These are phyloP conservation scores for Homarus americanus DNA, from an alignment of 1,140 invertebrate genomes.

Conservation along the genomic window DNA sequence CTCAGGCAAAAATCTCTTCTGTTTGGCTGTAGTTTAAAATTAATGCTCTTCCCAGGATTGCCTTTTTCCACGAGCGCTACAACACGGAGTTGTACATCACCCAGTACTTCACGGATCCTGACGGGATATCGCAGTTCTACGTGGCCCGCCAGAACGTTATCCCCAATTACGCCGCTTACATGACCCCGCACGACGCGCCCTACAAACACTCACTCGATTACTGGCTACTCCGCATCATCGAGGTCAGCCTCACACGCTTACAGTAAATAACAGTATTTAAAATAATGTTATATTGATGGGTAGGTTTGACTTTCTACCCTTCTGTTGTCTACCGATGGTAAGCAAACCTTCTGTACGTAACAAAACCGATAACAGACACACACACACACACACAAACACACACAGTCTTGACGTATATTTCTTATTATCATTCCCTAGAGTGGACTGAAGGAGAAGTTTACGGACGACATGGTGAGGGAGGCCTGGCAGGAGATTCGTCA, in stretches of 20 bases:
- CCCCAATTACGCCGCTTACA: constrained; percentile 47
- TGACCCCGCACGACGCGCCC: constrained; percentile 43
- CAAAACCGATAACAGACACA: too few species aligned
- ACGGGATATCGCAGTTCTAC: constrained; percentile 14
- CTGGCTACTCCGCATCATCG: constrained; percentile 14
- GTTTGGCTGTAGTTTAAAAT: too few species aligned
- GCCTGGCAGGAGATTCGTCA: constrained; percentile 38
- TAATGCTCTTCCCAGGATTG: not conserved
- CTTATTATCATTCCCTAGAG: not conserved
- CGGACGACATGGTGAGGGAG: constrained; percentile 24
- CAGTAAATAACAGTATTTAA: too few species aligned
- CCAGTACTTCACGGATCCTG: constrained; percentile 22
- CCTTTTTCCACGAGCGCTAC: constrained; percentile 54
- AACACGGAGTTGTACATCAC: constrained; percentile 21
- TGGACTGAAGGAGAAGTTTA: constrained; percentile 49
- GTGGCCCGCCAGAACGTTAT: constrained; percentile 40
- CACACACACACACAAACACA: too few species aligned
- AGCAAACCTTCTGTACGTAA: too few species aligned
- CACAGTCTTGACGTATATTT: not conserved
- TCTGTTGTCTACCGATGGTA: too few species aligned
- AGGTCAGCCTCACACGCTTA: not conserved
- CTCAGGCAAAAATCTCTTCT: too few species aligned
- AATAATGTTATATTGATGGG: too few species aligned
- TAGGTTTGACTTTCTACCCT: too few species aligned
- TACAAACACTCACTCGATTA: constrained; percentile 30